Base-by-base conservation (phyloP, 2,888 invertebrate species). In the Pseudococcus longispinus region DNA sequence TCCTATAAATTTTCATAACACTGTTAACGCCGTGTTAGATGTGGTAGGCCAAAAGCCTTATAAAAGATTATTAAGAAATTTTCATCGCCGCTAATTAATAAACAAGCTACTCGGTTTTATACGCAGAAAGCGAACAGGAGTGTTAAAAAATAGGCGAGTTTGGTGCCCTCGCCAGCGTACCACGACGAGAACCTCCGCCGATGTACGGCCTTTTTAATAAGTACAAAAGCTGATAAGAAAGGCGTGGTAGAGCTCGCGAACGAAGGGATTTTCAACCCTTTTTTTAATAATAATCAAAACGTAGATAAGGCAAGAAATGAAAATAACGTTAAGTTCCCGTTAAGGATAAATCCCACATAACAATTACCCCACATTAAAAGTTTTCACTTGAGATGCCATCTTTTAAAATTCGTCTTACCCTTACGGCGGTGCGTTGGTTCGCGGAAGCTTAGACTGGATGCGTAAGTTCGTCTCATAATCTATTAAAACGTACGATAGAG, bases 211-310 rank as follows among this genome's bases (percentile, higher is more conserved):
- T 82, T 37, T 42, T 42, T n/a, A 18, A 46, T 84, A 60, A 26
- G 15, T 70, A 74, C 74, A 74, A 32, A 32, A 37, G 32, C 8
- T 29, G 65, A 85, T 86, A 77, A 46, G 51, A 51, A 55, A 86
- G 86, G 86, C 86, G 86, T 86, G 86, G 86, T 86, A 20, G 37
- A 77, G 44, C n/a, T 44, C n/a, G 74, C 23, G 51, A 55, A 60
- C 74, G 74, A 77, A 32, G 51, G 77, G 51, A 80, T 74, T 85
- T 74, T 85, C 32, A 85, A 85, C 84, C 84, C 84, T 85, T 85
- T 89, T 89, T 89, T 55, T 82, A 32, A 82, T 87, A 82, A 51
- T 55, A 87, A 87, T 46, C 44, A 83, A 77, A 51, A 87, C 55
- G 74, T 11, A 46, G 51, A 65, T 46, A 60, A 51, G 32, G 84